These are phyloP conservation scores for Phymanthus crucifer DNA, from an alignment of 92 coral and sea anemone species.

Conservation along the genomic window DNA sequence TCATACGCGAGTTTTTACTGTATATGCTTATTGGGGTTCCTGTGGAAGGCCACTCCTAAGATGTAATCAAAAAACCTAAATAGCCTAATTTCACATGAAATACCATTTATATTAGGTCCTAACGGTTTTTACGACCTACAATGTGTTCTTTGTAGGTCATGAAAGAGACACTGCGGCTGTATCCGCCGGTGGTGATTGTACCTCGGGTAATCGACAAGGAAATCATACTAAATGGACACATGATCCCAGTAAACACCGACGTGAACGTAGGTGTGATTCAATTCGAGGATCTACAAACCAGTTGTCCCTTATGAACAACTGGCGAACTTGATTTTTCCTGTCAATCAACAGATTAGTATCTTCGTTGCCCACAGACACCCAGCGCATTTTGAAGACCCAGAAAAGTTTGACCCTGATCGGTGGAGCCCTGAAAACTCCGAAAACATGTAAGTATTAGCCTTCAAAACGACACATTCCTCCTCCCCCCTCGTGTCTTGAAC, in stretches of 20 bases:
- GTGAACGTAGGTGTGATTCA: slow-evolving; percentile 28
- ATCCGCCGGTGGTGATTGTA: slow-evolving; percentile 51
- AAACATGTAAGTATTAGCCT: slow-evolving; percentile 29
- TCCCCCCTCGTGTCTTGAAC: too few species aligned
- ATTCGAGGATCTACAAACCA: too few species aligned
- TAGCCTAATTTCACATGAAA: too few species aligned
- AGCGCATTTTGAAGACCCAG: slow-evolving; percentile 33
- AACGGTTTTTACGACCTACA: too few species aligned
- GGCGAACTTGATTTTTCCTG: neutral
- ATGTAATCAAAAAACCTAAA: too few species aligned
- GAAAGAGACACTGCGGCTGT: slow-evolving; percentile 56
- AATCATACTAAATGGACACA: slow-evolving; percentile 36
- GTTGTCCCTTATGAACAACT: neutral
- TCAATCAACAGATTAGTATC: slow-evolving; percentile 9
- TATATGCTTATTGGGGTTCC: too few species aligned
- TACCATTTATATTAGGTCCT: too few species aligned
- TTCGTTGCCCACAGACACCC: slow-evolving; percentile 21
- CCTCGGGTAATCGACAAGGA: slow-evolving; percentile 28
- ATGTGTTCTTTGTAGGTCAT: slow-evolving; percentile 17
- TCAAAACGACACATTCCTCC: too few species aligned
- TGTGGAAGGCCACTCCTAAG: too few species aligned
- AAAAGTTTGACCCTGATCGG: slow-evolving; percentile 35
- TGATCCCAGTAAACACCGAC: slow-evolving; percentile 40
- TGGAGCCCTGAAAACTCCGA: slow-evolving; percentile 34
- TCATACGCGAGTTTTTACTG: too few species aligned